phyloP scores from a whole-genome alignment of 2,113 vertebrate genomes.

The Atrichornis clamosus region DNA sequence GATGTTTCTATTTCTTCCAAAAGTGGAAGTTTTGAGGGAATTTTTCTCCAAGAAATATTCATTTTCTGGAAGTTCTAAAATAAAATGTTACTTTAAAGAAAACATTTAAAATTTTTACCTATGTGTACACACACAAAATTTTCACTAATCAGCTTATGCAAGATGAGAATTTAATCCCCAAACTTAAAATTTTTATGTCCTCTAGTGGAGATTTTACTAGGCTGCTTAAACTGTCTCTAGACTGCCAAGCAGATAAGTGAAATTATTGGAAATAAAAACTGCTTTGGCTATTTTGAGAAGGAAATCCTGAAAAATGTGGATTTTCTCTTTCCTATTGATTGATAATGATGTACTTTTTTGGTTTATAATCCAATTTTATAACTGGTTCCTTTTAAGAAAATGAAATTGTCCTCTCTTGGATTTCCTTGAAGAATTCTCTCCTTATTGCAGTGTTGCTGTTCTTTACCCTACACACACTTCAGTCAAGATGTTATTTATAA shows the following conservation, averaged over 20 bases:
- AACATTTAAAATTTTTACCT: background rate
- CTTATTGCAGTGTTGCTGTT: background rate
- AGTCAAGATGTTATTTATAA: background rate
- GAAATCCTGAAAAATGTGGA: background rate
- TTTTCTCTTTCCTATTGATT: background rate
- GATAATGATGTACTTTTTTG: background rate
- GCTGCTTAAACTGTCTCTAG: background rate
- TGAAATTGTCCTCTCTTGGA: background rate
- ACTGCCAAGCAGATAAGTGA: background rate
- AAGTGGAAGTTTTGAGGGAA: background rate
- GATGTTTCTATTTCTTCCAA: constrained; percentile 53
- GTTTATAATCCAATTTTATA: background rate
- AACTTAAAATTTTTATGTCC: background rate
- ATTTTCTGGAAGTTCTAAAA: background rate
- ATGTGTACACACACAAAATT: background rate
- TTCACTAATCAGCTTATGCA: background rate
- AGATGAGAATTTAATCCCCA: background rate
- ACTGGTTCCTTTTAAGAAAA: background rate
- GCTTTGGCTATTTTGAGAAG: background rate
- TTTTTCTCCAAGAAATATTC: background rate
- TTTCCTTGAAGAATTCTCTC: background rate
- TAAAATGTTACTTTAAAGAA: background rate
- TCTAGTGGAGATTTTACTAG: background rate
- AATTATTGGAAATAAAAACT: background rate
- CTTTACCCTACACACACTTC: background rate